phyloP scores from a whole-genome alignment of 2,797 vertebrate species.

The Muscicapa comitata region DNA sequence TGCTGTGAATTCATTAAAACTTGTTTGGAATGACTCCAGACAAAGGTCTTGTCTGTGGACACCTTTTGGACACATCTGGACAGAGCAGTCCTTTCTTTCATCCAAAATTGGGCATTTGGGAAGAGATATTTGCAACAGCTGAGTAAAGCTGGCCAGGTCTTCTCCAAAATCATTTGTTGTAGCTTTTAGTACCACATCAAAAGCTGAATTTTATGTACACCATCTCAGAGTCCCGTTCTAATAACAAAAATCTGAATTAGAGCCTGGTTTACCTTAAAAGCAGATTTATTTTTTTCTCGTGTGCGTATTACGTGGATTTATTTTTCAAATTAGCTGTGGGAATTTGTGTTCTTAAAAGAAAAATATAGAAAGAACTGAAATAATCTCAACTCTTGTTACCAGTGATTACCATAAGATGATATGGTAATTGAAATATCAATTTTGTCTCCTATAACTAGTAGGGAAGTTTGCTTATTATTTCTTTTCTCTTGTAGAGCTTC shows the following conservation, averaged over 20 bases:
- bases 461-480: not conserved
- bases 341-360: not conserved
- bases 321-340: not conserved
- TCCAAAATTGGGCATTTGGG: not conserved
- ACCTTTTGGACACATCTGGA: not conserved
- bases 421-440: not conserved
- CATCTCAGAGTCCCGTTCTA: fast-evolving
- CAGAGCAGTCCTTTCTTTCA: not conserved
- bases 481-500: not conserved
- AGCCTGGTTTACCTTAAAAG: not conserved
- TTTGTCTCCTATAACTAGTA: not conserved
- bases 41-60: not conserved
- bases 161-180: not conserved
- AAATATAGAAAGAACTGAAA: not conserved
- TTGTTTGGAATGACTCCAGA: not conserved
- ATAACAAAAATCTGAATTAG: not conserved
- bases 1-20: not conserved
- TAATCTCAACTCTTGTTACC: not conserved
- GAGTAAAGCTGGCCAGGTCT: not conserved
- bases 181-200: not conserved
- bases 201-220: not conserved
- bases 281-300: not conserved
- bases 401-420: not conserved
- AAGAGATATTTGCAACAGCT: not conserved
- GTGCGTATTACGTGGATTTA: not conserved